Evolutionary conservation across 2,113 vertebrate genomes (phyloP).

Genomic region (Larimichthys polyactis): DNA sequence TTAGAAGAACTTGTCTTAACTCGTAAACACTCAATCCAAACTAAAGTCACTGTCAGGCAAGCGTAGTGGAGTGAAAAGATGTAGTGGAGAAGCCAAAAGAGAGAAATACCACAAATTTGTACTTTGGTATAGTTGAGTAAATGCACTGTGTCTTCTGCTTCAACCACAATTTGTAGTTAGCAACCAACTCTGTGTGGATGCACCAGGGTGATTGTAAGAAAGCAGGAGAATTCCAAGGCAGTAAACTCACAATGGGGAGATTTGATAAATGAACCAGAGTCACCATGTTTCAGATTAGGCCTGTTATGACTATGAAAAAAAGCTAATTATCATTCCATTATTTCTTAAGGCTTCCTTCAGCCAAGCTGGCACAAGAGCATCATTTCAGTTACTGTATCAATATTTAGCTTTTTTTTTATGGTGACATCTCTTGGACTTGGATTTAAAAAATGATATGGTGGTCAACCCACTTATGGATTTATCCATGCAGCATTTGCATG

Average conservation of each 20-base stretch:
- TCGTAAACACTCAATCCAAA: too few relatives aligned
- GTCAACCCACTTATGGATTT: slow-evolving; percentile 17
- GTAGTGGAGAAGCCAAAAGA: too few relatives aligned
- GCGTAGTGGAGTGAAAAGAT: too few relatives aligned
- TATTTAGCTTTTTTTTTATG: neutral
- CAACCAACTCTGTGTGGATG: neutral
- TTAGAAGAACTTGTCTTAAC: too few relatives aligned
- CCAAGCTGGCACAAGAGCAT: neutral
- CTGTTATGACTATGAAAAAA: neutral
- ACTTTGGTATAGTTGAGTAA: too few relatives aligned
- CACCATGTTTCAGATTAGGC: neutral
- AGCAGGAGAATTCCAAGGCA: neutral
- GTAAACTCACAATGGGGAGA: neutral
- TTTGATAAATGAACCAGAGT: neutral
- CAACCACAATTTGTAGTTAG: neutral
- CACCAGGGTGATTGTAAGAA: neutral
- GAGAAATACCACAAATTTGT: too few relatives aligned
- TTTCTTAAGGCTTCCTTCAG: neutral
- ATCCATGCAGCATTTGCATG: slow-evolving; percentile 12
- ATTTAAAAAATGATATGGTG: neutral
- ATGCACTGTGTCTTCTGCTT: neutral
- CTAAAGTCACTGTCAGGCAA: too few relatives aligned
- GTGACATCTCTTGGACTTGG: neutral
- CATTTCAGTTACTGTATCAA: slow-evolving; percentile 4
- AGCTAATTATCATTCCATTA: neutral